Base-by-base conservation (phyloP, 2,888 invertebrate species). In the Plebejus melissa region DNA sequence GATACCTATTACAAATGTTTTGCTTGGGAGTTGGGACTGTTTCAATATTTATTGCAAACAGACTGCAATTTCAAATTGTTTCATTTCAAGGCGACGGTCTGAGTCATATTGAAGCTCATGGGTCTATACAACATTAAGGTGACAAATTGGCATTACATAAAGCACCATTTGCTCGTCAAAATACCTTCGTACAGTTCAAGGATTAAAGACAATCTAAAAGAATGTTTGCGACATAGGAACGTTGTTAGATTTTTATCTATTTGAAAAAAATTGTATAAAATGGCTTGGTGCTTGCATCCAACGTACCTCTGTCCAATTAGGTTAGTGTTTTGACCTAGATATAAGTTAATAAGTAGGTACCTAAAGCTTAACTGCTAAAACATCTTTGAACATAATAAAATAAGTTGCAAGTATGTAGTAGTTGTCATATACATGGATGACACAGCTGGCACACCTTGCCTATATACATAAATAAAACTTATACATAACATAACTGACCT, bases 111-210 rank as follows among this genome's bases (percentile, higher is more conserved):
- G 13, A 65, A 65, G 4, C 65, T 16, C 32, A 13, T 65, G 13
- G 65, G 65, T 36, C 32, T 65, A 28, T 65, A 32, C 32, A 65
- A 65, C 32, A 16, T 65, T 36, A 32, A 32, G 32, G 36, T 65
- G 65, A 65, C 65, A 65, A 65, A 65, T 65, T 11, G 65, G 32
- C 65, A 65, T 65, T 65, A 65, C 32, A 65, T 65, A 65, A 65
- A 65, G 32, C 32, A 65, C 32, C 16, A 36, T 65, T 65, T 32
- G 32, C 32, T 13, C 32, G 32, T 65, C 32, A 65, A 36, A 65
- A 65, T 5, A 65, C 32, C 65, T 65, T 36, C 65, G 7, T 36
- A 36, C 65, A 65, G 65, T 36, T 65, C 65, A 65, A 65, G 65
- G 65, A 16, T 65, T 65, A 11, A 36, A 65, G 1, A 65, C 65